phyloP scores from a whole-genome alignment of 2,888 invertebrate species.

The Anticlea derivata region DNA sequence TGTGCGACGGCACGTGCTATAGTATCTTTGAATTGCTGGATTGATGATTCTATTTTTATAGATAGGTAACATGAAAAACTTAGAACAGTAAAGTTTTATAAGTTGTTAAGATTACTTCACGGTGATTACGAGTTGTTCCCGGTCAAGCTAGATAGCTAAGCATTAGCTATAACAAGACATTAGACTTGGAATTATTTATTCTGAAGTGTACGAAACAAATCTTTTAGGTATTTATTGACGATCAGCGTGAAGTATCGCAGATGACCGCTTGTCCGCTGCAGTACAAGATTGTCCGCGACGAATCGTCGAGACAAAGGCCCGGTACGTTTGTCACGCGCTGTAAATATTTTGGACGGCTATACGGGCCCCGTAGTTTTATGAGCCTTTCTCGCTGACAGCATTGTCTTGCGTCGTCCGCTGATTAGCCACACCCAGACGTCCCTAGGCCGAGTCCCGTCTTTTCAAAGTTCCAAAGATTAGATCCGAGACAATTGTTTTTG shows the following conservation, averaged over 20 bases:
- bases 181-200: slow-evolving; percentile 5
- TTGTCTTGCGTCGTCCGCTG: slow-evolving; percentile 68
- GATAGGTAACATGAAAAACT: slow-evolving; percentile 30
- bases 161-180: neutral
- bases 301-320: slow-evolving; percentile 73
- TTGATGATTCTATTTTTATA: slow-evolving; percentile 35
- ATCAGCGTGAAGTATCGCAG: slow-evolving; percentile 55
- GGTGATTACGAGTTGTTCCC: neutral
- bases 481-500: slow-evolving; percentile 43
- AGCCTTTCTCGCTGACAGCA: slow-evolving; percentile 72
- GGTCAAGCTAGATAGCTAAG: neutral
- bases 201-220: slow-evolving; percentile 8
- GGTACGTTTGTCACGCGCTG: slow-evolving; percentile 76
- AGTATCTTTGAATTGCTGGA: slow-evolving; percentile 34
- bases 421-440: slow-evolving; percentile 67
- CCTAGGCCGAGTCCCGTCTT: slow-evolving; percentile 42
- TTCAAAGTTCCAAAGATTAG: slow-evolving; percentile 42
- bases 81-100: slow-evolving; percentile 14
- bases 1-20: slow-evolving; percentile 69
- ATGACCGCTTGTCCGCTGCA: slow-evolving; percentile 62
- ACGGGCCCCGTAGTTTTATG: slow-evolving; percentile 76
- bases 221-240: slow-evolving; percentile 37
- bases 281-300: slow-evolving; percentile 66
- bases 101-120: neutral
- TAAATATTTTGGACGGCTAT: slow-evolving; percentile 82